Percentiles rank a stretch among this genome's conserved stretches.
Conservation (phyloP, 2,888 invertebrate genomes). For the Geotrupes spiniger region DNA sequence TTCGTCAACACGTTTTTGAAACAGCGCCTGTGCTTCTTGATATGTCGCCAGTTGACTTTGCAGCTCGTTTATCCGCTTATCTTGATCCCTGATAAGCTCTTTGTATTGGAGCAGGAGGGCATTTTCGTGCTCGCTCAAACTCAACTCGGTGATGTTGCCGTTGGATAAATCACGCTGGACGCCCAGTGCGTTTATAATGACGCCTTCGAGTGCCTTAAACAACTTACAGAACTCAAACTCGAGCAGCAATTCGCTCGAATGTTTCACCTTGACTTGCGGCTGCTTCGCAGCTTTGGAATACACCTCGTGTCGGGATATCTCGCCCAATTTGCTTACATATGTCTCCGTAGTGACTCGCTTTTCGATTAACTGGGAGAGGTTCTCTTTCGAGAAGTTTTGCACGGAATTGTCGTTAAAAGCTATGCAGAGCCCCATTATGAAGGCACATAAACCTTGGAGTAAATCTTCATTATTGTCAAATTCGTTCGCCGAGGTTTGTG, state of each 20-base stretch:
- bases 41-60: conserved; percentile 37
- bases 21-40: conserved; percentile 42
- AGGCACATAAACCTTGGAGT: conserved; percentile 69
- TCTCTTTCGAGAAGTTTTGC: conserved; percentile 70
- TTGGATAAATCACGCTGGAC: conserved; percentile 51
- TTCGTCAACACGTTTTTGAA: conserved; percentile 61
- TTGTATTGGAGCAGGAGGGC: conserved; percentile 74
- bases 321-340: conserved; percentile 79
- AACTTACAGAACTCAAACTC: conserved; percentile 95
- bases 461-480: conserved; percentile 89
- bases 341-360: conserved; percentile 89
- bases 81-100: conserved; percentile 87
- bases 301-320: conserved; percentile 84
- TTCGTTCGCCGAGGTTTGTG: conserved; percentile 76
- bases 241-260: conserved; percentile 75
- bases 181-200: conserved; percentile 55
- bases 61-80: conserved; percentile 62
- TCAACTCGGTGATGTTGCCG: conserved; percentile 52
- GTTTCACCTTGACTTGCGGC: conserved; percentile 80
- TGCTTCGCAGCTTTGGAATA: conserved; percentile 92
- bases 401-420: conserved; percentile 84
- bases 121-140: conserved; percentile 52
- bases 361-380: conserved; percentile 78
- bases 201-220: conserved; percentile 73
- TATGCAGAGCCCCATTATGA: conserved; percentile 89